Evolutionary conservation across 2,113 vertebrate genomes (phyloP), one percentile per base, ranked within the genome.

Genomic region (Tursiops truncatus): DNA sequence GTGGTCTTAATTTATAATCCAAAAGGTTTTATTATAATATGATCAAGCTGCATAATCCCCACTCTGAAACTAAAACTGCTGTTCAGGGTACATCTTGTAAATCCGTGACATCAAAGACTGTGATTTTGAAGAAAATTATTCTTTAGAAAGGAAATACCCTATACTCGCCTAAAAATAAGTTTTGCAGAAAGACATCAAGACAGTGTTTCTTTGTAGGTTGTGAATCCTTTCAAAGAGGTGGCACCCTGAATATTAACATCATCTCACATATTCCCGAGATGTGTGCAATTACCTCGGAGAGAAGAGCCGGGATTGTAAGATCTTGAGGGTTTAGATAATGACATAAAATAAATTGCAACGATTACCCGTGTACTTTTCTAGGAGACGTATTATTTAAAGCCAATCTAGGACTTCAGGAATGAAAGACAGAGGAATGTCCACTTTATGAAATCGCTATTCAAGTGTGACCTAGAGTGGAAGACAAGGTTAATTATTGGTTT

Each of bases 291-390:
- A 99, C 98, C 98, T 98, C 94, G 15, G 98, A 98, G 98, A 99
- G 96, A 98, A 92, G 89, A 98, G 94, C 96, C 81, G 95, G 98
- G 98, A 98, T 98, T 98, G 97, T 89, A 94, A 98, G 98, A 98
- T 98, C 99, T 98, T 98, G 41, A 98, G 98, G 98, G 99, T 98
- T 98, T 97, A 98, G 98, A 98, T 98, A 99, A 99, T 98, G 98
- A 99, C 98, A 99, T 98, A 98, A 99, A 99, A 99, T 99, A 99
- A 99, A 99, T 99, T 99, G 98, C 99, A 98, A 99, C 95, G 98
- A 99, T 99, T 99, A 99, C 98, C 98, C 98, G 93, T 98, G 98
- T 98, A 98, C 99, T 99, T 99, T 99, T 99, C 95, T 98, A 98
- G 97, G 98, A 98, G 98, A 99, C 97, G 25, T 98, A 98, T 99